Evolutionary conservation across 1,140 invertebrate genomes (phyloP).

Genomic region (Drosophila orena): DNA sequence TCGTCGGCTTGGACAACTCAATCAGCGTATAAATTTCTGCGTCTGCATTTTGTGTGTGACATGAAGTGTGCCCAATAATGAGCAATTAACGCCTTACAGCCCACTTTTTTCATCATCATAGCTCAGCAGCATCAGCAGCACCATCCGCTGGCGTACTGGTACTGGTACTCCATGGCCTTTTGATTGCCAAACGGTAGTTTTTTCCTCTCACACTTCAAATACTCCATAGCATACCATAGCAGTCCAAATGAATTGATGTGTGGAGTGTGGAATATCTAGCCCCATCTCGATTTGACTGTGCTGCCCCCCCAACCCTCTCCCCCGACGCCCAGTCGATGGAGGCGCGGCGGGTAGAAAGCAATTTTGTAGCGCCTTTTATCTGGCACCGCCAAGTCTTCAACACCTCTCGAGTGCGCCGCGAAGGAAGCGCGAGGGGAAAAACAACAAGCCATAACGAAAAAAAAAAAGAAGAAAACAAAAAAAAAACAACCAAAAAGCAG

Average conservation of each 20-base stretch:
- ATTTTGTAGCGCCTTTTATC: slow-evolving; percentile 82
- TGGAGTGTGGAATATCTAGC: slow-evolving; percentile 38
- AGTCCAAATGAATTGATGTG: slow-evolving; percentile 45
- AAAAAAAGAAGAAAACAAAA: slow-evolving; percentile 33
- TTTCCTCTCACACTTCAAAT: slow-evolving; percentile 41
- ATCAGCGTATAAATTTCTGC: slow-evolving; percentile 68
- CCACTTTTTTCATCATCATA: slow-evolving; percentile 56
- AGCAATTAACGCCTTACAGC: slow-evolving; percentile 84
- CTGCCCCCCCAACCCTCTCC: neutral
- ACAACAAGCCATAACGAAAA: slow-evolving; percentile 8
- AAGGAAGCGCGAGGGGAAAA: slow-evolving; percentile 25
- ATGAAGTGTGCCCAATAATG: slow-evolving; percentile 84
- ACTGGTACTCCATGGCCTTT: slow-evolving; percentile 24
- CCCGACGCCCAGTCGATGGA: slow-evolving; percentile 10
- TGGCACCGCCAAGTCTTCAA: slow-evolving; percentile 82
- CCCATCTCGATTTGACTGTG: slow-evolving; percentile 9
- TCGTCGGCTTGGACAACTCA: slow-evolving; percentile 58
- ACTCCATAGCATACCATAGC: slow-evolving; percentile 41
- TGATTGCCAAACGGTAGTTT: slow-evolving; percentile 60
- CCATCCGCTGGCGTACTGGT: slow-evolving; percentile 9
- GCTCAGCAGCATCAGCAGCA: neutral
- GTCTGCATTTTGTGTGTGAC: slow-evolving; percentile 66
- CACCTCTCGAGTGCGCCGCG: slow-evolving; percentile 72
- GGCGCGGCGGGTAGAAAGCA: slow-evolving; percentile 62
- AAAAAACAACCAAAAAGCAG: slow-evolving; percentile 69